Evolutionary conservation across 2,888 invertebrate genomes (phyloP).

Genomic region (Ephialtes manifestator): DNA sequence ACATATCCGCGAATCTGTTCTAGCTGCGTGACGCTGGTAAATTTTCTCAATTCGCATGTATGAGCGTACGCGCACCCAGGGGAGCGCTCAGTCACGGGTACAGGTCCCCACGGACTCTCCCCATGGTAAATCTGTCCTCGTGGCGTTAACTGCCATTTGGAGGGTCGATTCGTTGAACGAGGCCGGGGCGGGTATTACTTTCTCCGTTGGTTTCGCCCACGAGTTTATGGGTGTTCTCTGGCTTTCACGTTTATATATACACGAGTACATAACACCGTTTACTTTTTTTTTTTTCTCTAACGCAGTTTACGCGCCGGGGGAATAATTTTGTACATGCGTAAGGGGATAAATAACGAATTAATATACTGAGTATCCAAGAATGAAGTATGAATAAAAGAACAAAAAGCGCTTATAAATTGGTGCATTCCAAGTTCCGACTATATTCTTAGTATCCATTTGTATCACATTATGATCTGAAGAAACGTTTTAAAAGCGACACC

Average conservation of each 20-base stretch:
- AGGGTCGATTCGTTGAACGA: conserved; percentile 69
- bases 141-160: conserved; percentile 83
- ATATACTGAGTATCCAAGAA: conserved; percentile 9
- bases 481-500: no score
- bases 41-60: conserved; percentile 84
- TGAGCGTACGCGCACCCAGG: conserved; percentile 80
- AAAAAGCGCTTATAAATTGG: conserved; percentile 10
- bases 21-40: conserved; percentile 71
- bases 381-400: conserved; percentile 1
- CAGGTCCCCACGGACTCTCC: conserved; percentile 78
- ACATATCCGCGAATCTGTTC: conserved; percentile 35
- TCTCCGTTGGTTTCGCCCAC: conserved; percentile 15
- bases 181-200: conserved; percentile 35
- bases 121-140: conserved; percentile 82
- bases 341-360: conserved; percentile 35
- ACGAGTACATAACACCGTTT: conserved; percentile 7
- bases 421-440: conserved; percentile 19
- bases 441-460: conserved; percentile 50
- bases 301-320: background rate
- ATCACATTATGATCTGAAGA: no score
- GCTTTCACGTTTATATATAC: background rate
- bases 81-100: conserved; percentile 82
- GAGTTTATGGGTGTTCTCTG: conserved; percentile 15
- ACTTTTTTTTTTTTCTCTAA: background rate
- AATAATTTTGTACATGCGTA: background rate